Base-by-base conservation (phyloP, 2,888 invertebrate species). In the Nipponacmea schrenckii region DNA sequence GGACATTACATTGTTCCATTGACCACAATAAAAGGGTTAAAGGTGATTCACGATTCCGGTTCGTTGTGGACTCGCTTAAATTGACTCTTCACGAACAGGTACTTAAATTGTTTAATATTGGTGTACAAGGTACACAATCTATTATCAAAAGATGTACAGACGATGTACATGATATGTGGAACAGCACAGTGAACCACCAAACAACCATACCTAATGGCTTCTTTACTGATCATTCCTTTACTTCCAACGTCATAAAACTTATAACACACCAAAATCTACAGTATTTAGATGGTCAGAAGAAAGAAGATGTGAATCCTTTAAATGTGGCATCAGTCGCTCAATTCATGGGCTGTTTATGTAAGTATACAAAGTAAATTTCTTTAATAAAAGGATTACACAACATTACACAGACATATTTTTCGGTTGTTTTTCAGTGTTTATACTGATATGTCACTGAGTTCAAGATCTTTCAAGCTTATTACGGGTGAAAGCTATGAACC, bases 301-400 rank as follows among this genome's bases (percentile, higher is more conserved):
- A 31, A 14, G 50, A 27, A 20, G 39, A 39, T 14, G 65, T 64
- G 27, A 66, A 70, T 62, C 64, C 65, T 26, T 45, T 70, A n/a
- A 65, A 65, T 17, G 64, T 66, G 24, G 56, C 62, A 39, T 65
- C 66, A 15, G 31, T 65, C n/a, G 70, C 56, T 4, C 39, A 56
- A 17, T 50, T 70, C 24, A 48, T 66, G 26, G 70, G 66, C 17
- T 70, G 70, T 66, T 64, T 50, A 20, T 65, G 70, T 70, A 62
- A 56, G 70, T 64, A 26, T 44, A 26, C 8, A 15, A 31, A 7
- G 4, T 26, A 62, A 2, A 8, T 26, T 20, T 62, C 7, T 8
- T 24, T 26, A 8, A 56, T n/a, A n/a, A 7, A 26, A 62, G 14
- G 20, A 62, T 15, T 15, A 48, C 50, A 14, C 17, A 15, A 14